These are phyloP conservation scores for Lepidocyrtinus sp. DNA, from an alignment of 2,888 invertebrate genomes.

Conservation along the genomic window DNA sequence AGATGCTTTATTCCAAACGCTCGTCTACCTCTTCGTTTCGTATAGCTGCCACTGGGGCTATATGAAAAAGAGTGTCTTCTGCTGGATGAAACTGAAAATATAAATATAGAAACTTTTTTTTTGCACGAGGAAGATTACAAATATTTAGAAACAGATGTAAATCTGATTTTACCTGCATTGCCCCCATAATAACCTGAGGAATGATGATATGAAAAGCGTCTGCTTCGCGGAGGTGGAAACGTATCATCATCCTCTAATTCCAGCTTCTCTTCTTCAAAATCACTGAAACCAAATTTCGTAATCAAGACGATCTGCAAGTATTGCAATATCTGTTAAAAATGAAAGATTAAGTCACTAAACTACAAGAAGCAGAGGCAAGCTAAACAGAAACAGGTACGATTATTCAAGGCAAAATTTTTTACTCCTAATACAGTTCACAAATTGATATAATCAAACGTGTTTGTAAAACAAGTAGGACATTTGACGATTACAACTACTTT, in stretches of 20 bases:
- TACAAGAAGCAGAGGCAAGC: background rate
- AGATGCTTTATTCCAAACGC: conserved; percentile 52
- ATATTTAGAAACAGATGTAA: no score
- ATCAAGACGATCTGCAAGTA: conserved; percentile 52
- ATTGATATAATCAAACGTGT: background rate
- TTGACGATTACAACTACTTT: background rate
- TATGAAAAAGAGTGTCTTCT: conserved; percentile 33
- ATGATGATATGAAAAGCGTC: background rate
- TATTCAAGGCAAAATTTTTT: background rate
- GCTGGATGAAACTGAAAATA: conserved; percentile 5
- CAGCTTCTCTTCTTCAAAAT: background rate
- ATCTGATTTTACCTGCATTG: background rate
- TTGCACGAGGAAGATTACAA: no score
- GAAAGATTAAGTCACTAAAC: conserved; percentile 17
- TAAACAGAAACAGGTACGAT: background rate
- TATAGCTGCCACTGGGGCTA: conserved; percentile 21
- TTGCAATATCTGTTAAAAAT: conserved; percentile 51
- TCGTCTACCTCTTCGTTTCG: conserved; percentile 56
- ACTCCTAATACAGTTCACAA: background rate
- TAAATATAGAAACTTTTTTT: no score
- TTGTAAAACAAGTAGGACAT: background rate
- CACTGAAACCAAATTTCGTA: conserved; percentile 32
- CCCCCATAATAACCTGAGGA: no score
- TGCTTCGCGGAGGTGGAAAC: background rate
- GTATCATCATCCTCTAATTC: conserved; percentile 10